A percentile compares a stretch with the other conserved stretches of the same genome.
Conservation (phyloP, 2,888 invertebrate species). For the Sepiola atlantica region DNA sequence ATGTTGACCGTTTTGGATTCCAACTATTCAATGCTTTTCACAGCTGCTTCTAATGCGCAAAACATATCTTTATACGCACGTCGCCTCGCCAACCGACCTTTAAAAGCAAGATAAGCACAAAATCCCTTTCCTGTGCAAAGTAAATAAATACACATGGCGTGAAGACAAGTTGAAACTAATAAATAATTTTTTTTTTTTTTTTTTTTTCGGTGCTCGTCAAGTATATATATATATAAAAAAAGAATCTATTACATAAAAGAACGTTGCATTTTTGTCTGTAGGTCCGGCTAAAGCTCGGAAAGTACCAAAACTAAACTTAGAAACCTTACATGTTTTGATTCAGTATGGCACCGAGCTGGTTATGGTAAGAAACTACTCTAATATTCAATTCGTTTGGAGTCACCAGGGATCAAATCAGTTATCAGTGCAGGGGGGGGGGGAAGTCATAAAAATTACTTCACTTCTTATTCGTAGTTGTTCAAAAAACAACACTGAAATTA, state of each 20-base stretch:
- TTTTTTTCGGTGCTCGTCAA: background rate
- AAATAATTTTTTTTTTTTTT: background rate
- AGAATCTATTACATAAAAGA: background rate
- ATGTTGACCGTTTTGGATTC: background rate
- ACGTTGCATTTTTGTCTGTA: no score
- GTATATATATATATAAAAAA: background rate
- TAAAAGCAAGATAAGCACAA: slow-evolving; percentile 24
- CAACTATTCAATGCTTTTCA: background rate
- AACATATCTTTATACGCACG: background rate
- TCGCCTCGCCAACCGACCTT: background rate
- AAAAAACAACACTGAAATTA: no score
- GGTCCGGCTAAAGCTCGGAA: no score
- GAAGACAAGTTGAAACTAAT: background rate
- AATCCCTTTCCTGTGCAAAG: background rate
- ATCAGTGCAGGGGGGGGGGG: no score
- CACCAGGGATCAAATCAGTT: no score
- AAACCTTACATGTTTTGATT: no score
- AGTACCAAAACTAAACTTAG: no score
- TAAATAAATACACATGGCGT: background rate
- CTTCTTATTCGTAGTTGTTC: no score
- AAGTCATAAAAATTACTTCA: no score
- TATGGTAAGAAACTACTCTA: no score
- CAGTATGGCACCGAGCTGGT: no score
- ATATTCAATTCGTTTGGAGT: no score
- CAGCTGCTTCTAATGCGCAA: background rate